Conservation (phyloP, 2,888 invertebrate genomes). For the Acanthopleura granulata region DNA sequence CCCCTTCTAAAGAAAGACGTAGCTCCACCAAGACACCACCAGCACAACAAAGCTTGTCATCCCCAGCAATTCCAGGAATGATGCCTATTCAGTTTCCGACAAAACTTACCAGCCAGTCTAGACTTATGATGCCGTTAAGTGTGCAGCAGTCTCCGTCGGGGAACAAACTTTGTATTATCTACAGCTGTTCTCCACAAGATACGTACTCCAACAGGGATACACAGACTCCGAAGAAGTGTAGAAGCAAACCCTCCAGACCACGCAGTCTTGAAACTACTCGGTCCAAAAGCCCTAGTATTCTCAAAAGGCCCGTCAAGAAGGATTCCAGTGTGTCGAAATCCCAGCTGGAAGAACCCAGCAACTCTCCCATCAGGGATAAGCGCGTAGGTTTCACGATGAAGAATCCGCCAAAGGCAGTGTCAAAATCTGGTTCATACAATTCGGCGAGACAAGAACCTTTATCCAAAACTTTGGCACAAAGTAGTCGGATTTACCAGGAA, state of each 20-base stretch:
- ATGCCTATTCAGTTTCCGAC: not conserved
- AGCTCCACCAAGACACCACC: not conserved
- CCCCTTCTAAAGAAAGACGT: not conserved
- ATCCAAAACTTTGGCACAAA: not conserved
- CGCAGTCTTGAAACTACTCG: not conserved
- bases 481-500: not conserved
- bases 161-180: not conserved
- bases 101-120: not conserved
- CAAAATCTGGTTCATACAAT: not conserved
- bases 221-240: not conserved
- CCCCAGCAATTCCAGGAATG: not conserved
- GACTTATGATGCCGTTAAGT: not conserved
- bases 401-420: not conserved
- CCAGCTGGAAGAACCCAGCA: not conserved
- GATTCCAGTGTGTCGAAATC: not conserved
- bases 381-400: not conserved
- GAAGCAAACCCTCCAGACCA: not conserved
- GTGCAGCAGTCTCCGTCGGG: constrained; percentile 4
- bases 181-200: not conserved
- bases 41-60: not conserved
- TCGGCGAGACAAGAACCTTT: not conserved
- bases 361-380: not conserved
- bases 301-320: not conserved
- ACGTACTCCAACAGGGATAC: not conserved
- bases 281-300: not conserved